Conservation (phyloP, 2,888 invertebrate genomes). For the Microctonus aethiopoides region DNA sequence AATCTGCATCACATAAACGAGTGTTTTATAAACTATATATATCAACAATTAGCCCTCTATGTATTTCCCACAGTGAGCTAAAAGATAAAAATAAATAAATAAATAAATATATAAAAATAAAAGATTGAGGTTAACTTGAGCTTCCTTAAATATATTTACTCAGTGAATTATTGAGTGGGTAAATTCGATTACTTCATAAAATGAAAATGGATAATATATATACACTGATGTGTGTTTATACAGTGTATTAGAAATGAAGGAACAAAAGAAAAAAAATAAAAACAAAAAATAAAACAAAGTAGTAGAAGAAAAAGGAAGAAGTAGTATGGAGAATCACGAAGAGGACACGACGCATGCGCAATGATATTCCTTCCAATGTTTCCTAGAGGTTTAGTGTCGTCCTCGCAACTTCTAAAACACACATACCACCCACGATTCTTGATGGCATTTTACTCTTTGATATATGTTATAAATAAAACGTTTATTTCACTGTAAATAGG, state of each 20-base stretch:
- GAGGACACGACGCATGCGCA: conserved; percentile 28
- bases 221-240: too few relatives aligned
- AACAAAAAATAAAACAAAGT: not conserved
- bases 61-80: not conserved
- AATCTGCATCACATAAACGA: conserved; percentile 9
- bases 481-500: not conserved
- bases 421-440: conserved; percentile 18
- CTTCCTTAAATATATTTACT: too few relatives aligned
- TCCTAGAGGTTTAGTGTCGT: conserved; percentile 5
- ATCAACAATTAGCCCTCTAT: conserved; percentile 1
- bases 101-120: too few relatives aligned
- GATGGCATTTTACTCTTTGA: conserved; percentile 13
- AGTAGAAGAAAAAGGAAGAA: conserved; percentile 10
- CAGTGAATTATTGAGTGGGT: too few relatives aligned
- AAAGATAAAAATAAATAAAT: too few relatives aligned
- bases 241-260: conserved; percentile 5
- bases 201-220: too few relatives aligned
- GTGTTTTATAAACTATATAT: conserved; percentile 26
- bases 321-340: conserved; percentile 2
- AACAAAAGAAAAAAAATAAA: conserved; percentile 23
- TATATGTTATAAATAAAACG: not conserved
- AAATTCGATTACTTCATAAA: too few relatives aligned
- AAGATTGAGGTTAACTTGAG: too few relatives aligned
- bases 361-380: conserved; percentile 5
- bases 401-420: conserved; percentile 20